Evolutionary conservation across 2,113 vertebrate genomes (phyloP).

Genomic region (Cyphomyrus discorhynchus): DNA sequence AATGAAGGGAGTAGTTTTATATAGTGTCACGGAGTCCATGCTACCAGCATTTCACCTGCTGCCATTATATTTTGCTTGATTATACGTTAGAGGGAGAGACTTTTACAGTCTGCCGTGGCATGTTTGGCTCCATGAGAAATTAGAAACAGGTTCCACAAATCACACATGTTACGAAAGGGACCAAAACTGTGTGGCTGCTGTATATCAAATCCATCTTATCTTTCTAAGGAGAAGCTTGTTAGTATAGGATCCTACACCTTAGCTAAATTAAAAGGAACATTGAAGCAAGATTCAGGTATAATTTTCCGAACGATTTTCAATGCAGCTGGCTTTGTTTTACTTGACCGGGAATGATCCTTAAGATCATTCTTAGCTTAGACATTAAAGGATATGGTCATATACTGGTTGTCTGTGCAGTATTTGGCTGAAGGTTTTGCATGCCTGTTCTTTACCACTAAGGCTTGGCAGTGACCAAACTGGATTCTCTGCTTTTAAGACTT

Average conservation of each 20-base stretch:
- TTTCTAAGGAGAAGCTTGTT: conserved; percentile 16
- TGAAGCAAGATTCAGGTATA: not conserved
- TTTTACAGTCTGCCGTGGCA: conserved; percentile 58
- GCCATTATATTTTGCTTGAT: conserved; percentile 69
- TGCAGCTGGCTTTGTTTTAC: not conserved
- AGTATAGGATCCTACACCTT: not conserved
- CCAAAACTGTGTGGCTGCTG: not conserved
- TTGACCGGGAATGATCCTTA: not conserved
- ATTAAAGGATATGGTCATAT: not conserved
- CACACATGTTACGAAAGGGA: not conserved
- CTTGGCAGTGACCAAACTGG: not conserved
- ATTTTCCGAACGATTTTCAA: not conserved
- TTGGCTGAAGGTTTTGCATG: not conserved
- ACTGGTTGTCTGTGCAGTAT: not conserved
- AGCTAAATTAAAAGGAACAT: not conserved
- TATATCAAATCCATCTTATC: not conserved
- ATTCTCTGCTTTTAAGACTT: not conserved
- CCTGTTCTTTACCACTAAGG: not conserved
- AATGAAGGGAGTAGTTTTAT: conserved; percentile 68
- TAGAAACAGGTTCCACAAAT: conserved; percentile 27
- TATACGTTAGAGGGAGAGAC: conserved; percentile 67
- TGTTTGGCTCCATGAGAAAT: conserved; percentile 36
- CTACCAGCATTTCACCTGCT: conserved; percentile 54
- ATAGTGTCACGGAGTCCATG: conserved; percentile 72
- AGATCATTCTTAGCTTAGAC: not conserved